A percentile compares a stretch with the other conserved stretches of the same genome.
These are phyloP conservation scores for Onychomys leucogaster DNA, from an alignment of 2,797 vertebrate species.

Conservation along the genomic window DNA sequence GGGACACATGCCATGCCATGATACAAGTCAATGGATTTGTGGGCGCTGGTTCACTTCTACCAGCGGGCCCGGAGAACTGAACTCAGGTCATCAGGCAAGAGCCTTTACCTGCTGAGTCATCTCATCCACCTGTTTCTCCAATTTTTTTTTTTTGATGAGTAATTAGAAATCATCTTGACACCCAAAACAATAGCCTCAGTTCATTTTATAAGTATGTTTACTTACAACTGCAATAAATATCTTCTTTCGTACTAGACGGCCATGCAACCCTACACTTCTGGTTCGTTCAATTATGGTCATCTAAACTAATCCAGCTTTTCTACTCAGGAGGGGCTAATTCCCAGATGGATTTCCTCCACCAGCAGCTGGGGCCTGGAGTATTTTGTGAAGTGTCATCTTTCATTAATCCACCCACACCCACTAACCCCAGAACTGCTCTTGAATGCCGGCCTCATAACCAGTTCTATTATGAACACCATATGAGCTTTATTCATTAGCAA, in stretches of 20 bases:
- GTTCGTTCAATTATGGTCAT: background rate
- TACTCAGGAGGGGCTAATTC: slow-evolving; percentile 29
- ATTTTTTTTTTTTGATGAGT: background rate
- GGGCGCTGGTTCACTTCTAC: background rate
- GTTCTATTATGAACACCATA: background rate
- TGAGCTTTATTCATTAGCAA: background rate
- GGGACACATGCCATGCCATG: background rate
- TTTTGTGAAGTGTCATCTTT: slow-evolving; percentile 60
- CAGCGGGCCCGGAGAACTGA: background rate
- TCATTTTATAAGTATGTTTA: slow-evolving; percentile 1
- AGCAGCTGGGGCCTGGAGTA: slow-evolving; percentile 27
- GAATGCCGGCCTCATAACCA: background rate
- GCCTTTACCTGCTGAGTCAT: background rate
- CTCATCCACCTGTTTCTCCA: background rate
- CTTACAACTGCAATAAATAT: background rate
- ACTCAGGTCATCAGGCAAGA: background rate
- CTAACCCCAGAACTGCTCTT: slow-evolving; percentile 51
- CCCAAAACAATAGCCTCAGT: background rate
- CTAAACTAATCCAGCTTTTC: slow-evolving; percentile 53
- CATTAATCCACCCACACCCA: slow-evolving; percentile 53
- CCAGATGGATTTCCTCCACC: slow-evolving; percentile 39
- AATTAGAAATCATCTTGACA: slow-evolving; percentile 40
- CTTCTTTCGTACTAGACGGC: background rate
- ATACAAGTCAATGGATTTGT: background rate
- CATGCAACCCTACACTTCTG: background rate